A percentile compares a stretch with the other conserved stretches of the same genome.
These are phyloP conservation scores for Sebastiscus tertius DNA, from an alignment of 2,797 vertebrate genomes.

Conservation along the genomic window DNA sequence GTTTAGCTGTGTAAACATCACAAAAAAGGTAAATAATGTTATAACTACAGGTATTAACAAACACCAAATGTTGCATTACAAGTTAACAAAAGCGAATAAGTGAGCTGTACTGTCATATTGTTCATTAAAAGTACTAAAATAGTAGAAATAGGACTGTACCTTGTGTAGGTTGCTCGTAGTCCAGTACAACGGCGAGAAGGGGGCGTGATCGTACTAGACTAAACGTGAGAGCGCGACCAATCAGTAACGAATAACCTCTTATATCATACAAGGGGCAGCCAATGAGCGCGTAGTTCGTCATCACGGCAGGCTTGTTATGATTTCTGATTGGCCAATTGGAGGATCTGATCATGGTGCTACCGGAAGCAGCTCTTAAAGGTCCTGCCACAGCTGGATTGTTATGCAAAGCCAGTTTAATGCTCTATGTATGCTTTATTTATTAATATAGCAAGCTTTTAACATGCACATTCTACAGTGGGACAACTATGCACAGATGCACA, in stretches of 20 bases:
- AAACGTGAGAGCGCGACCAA: constrained; percentile 23
- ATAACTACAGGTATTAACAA: neutral
- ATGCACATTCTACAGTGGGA: neutral
- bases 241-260: rapidly evolving
- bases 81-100: neutral
- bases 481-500: neutral
- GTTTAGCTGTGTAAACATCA: neutral
- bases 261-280: neutral
- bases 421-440: neutral
- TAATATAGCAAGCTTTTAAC: neutral
- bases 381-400: neutral
- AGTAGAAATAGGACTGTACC: constrained; percentile 24
- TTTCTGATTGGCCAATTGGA: constrained; percentile 58
- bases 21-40: neutral
- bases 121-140: neutral
- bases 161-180: neutral
- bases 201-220: neutral
- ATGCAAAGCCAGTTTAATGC: neutral
- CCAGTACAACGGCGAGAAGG: neutral
- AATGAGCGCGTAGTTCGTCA: constrained; percentile 27
- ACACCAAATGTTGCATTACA: neutral
- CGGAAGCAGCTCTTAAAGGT: neutral
- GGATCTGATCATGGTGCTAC: constrained; percentile 73
- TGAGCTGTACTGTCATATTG: neutral
- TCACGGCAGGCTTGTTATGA: constrained; percentile 52